Evolutionary conservation across 2,888 invertebrate genomes (phyloP).

Genomic region (Reticulitermes lucifugus): DNA sequence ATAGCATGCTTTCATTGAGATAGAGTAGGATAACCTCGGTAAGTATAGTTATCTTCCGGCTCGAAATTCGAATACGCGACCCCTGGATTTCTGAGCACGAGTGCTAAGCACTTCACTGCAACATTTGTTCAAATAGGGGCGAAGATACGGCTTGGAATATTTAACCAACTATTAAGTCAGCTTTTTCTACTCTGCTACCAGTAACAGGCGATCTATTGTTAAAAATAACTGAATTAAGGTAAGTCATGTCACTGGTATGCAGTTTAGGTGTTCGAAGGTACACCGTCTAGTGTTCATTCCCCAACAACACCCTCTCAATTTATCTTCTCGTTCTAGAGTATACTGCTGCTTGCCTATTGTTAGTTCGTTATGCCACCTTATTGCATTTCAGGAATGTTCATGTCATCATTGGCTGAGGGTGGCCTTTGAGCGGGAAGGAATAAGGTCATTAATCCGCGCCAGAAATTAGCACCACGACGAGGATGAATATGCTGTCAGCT

Average conservation of each 20-base stretch:
- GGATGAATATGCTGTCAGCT: slow-evolving; percentile 30
- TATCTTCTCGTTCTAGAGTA: background rate
- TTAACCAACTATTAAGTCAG: too few species aligned
- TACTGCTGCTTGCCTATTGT: background rate
- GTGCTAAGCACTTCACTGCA: too few species aligned
- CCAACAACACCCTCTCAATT: background rate
- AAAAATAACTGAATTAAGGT: background rate
- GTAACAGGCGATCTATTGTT: too few species aligned
- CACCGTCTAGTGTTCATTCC: background rate
- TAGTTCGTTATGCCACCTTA: slow-evolving; percentile 13
- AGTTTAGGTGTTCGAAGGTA: background rate
- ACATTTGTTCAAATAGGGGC: too few species aligned
- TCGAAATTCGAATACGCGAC: too few species aligned
- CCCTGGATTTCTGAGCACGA: too few species aligned
- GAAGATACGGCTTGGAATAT: too few species aligned
- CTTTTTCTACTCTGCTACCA: too few species aligned
- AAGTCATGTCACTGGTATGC: background rate
- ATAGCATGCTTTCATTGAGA: too few species aligned
- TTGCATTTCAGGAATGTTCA: slow-evolving; percentile 23
- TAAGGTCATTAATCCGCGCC: slow-evolving; percentile 27
- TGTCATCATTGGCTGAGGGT: background rate
- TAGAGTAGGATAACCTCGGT: too few species aligned
- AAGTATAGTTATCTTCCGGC: too few species aligned
- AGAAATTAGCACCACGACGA: slow-evolving; percentile 18
- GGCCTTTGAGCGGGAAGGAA: background rate